A percentile compares a stretch with the other conserved stretches of the same genome.
These are phyloP conservation scores for Archivesica marissinica DNA, from an alignment of 1,140 invertebrate genomes.

Conservation along the genomic window DNA sequence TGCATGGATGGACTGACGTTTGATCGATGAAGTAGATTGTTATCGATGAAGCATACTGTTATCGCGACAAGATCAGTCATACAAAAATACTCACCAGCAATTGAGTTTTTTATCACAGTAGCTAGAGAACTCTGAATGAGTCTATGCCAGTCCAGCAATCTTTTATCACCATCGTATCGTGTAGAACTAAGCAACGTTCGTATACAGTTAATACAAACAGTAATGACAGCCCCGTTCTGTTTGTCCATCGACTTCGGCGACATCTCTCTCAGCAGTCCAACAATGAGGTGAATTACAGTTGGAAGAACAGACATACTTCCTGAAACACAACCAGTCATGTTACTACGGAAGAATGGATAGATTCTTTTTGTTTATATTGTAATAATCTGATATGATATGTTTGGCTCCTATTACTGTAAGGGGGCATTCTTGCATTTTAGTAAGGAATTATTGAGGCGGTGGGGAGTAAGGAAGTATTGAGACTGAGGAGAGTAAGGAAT, in stretches of 20 bases:
- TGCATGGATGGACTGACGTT: too few relatives aligned
- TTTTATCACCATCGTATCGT: constrained; percentile 87
- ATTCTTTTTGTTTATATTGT: not conserved
- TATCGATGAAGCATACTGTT: too few relatives aligned
- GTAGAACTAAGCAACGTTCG: constrained; percentile 88
- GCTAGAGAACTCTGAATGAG: constrained; percentile 94
- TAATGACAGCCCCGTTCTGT: constrained; percentile 85
- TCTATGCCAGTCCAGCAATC: constrained; percentile 89
- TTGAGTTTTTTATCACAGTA: constrained; percentile 94
- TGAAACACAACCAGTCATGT: constrained; percentile 77
- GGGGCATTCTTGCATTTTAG: too few relatives aligned
- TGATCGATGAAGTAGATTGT: too few relatives aligned
- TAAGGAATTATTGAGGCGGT: too few relatives aligned
- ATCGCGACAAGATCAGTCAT: too few relatives aligned
- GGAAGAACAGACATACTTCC: constrained; percentile 94
- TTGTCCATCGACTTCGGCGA: constrained; percentile 84
- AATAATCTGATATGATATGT: too few relatives aligned
- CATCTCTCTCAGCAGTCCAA: constrained; percentile 94
- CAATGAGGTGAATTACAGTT: constrained; percentile 95
- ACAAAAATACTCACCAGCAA: constrained; percentile 87
- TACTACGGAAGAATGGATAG: not conserved
- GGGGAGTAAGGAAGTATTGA: too few relatives aligned
- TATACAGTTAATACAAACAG: constrained; percentile 89
- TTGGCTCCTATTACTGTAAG: too few relatives aligned
- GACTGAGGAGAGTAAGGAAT: too few relatives aligned